phyloP scores from a whole-genome alignment of 1,140 invertebrate species.

The Stegodyphus dumicola region DNA sequence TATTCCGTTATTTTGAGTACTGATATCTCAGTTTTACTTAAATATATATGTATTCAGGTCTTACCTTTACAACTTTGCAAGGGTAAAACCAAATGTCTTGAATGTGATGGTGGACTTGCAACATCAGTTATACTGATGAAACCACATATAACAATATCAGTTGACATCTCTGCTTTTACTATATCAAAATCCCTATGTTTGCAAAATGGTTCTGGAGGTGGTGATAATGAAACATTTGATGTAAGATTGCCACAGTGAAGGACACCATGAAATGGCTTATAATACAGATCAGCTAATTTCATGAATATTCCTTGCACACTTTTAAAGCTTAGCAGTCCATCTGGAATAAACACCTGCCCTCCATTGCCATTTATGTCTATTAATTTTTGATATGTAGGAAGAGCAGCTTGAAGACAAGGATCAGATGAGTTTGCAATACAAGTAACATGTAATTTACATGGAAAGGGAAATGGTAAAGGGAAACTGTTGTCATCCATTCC shows the following conservation, averaged over 20 bases:
- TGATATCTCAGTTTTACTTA: too few species aligned
- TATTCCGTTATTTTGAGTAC: too few species aligned
- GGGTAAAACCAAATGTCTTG: slow-evolving; percentile 89
- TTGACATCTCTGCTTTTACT: slow-evolving; percentile 73
- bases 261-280: slow-evolving; percentile 79
- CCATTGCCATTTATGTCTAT: slow-evolving; percentile 75
- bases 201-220: slow-evolving; percentile 77
- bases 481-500: slow-evolving; percentile 68
- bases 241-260: slow-evolving; percentile 82
- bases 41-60: not conserved
- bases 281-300: slow-evolving; percentile 81
- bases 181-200: slow-evolving; percentile 77
- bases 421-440: slow-evolving; percentile 72
- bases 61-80: slow-evolving; percentile 72
- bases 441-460: slow-evolving; percentile 82
- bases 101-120: slow-evolving; percentile 92
- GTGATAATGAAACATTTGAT: slow-evolving; percentile 80
- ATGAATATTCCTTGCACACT: slow-evolving; percentile 77
- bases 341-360: slow-evolving; percentile 76
- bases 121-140: slow-evolving; percentile 85
- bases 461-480: slow-evolving; percentile 82
- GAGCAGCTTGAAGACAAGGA: slow-evolving; percentile 64
- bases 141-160: slow-evolving; percentile 81
- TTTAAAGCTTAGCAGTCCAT: slow-evolving; percentile 72
- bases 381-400: slow-evolving; percentile 71